A percentile compares a stretch with the other conserved stretches of the same genome.
phyloP scores from a whole-genome alignment of 1,140 invertebrate species.

The Aphelenchoides fujianensis region DNA sequence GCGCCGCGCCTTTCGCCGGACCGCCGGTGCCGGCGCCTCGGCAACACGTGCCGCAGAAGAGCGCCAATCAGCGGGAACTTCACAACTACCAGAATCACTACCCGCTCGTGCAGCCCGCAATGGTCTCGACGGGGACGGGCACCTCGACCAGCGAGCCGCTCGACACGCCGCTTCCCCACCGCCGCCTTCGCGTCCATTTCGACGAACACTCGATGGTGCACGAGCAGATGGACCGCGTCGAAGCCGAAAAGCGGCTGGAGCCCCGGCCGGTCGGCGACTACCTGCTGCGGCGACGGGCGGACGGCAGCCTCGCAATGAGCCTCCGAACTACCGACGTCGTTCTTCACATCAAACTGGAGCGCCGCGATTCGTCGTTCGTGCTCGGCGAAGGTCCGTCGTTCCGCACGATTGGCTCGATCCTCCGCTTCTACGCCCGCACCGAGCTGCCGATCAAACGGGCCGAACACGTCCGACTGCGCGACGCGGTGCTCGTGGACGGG shows the following conservation, averaged over 20 bases:
- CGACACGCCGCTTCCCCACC: conserved; percentile 1
- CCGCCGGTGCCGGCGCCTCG: neutral
- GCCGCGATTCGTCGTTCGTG: neutral
- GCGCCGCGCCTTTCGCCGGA: neutral
- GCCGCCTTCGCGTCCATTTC: conserved; percentile 13
- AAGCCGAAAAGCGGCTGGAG: conserved; percentile 11
- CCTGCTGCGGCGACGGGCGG: neutral
- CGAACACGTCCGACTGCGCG: neutral
- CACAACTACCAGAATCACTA: neutral
- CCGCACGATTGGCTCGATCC: neutral
- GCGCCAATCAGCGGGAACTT: neutral
- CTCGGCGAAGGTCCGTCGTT: conserved; percentile 19
- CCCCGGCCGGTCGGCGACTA: conserved; percentile 13
- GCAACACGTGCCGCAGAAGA: neutral
- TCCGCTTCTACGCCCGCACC: neutral
- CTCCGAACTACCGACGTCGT: neutral
- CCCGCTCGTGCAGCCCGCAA: too few relatives aligned
- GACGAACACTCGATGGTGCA: conserved; percentile 21
- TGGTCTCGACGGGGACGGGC: neutral
- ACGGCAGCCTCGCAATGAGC: conserved; percentile 14
- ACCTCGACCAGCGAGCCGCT: conserved; percentile 7
- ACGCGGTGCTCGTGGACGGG: neutral
- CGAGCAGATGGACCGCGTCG: conserved; percentile 19
- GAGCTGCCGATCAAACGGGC: conserved; percentile 17
- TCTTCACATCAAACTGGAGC: conserved; percentile 18